Conservation (phyloP, 2,888 invertebrate genomes). For the Lapara coniferarum region DNA sequence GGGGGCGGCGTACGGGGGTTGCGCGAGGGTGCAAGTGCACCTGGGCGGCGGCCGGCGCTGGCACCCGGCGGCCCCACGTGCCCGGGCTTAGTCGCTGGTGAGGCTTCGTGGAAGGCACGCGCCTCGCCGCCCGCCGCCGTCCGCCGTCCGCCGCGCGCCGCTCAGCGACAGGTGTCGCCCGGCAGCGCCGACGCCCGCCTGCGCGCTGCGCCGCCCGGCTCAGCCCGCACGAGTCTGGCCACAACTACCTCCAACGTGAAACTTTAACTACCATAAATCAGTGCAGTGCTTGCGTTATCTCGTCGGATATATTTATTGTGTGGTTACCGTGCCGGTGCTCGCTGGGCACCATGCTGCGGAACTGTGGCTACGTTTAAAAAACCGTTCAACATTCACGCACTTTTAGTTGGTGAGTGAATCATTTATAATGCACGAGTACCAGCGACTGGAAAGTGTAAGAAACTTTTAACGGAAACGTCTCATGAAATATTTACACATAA, state of each 20-base stretch:
- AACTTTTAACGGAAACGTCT: conserved; percentile 6
- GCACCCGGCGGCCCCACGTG: conserved; percentile 66
- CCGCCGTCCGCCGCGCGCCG: conserved; percentile 43
- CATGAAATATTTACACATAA: background rate
- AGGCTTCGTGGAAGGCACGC: conserved; percentile 50
- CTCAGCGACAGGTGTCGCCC: conserved; percentile 71
- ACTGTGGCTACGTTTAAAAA: conserved; percentile 45
- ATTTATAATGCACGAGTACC: conserved; percentile 19
- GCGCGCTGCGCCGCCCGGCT: conserved; percentile 60
- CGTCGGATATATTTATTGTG: conserved; percentile 28
- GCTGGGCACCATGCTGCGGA: conserved; percentile 44
- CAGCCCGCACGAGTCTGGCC: conserved; percentile 36
- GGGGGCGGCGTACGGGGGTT: conserved; percentile 34
- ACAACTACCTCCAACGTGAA: conserved; percentile 62
- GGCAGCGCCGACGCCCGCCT: conserved; percentile 73
- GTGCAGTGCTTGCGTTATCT: conserved; percentile 61
- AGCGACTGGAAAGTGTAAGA: background rate
- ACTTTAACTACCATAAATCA: conserved; percentile 61
- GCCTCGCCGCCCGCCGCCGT: conserved; percentile 42
- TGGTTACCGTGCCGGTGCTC: conserved; percentile 34
- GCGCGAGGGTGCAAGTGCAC: conserved; percentile 69
- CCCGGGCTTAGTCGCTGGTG: conserved; percentile 66
- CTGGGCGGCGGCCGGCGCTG: conserved; percentile 75
- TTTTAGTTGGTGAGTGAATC: conserved; percentile 18
- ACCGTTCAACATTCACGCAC: conserved; percentile 35